phyloP scores from a whole-genome alignment of 2,797 vertebrate species.

The Limnodromus scolopaceus region DNA sequence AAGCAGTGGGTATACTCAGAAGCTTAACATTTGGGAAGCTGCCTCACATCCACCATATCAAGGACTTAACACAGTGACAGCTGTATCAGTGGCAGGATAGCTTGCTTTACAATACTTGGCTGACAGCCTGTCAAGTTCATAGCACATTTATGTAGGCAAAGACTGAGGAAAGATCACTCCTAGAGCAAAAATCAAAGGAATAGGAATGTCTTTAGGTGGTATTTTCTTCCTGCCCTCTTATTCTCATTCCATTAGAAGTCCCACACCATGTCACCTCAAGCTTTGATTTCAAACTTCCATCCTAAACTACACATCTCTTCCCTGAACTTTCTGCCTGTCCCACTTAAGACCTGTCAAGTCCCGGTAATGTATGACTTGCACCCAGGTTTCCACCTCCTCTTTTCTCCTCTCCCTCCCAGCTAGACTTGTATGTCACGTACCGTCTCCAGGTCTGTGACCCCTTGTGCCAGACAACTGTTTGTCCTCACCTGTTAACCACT shows the following conservation, averaged over 20 bases:
- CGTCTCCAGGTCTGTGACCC: neutral
- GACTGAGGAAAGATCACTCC: slow-evolving; percentile 50
- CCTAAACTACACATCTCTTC: neutral
- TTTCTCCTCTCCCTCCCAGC: neutral
- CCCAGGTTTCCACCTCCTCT: neutral
- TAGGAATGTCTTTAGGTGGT: neutral
- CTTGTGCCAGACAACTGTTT: neutral
- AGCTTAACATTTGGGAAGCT: neutral
- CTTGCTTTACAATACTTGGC: slow-evolving; percentile 6
- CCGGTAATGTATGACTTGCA: neutral
- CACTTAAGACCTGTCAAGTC: neutral
- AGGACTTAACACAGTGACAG: neutral
- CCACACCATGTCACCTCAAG: neutral
- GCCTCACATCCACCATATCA: slow-evolving; percentile 3
- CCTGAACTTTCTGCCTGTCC: neutral
- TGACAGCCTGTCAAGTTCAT: slow-evolving; percentile 49
- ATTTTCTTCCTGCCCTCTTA: neutral
- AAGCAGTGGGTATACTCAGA: neutral
- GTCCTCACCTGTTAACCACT: neutral
- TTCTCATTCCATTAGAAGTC: neutral
- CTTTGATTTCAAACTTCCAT: neutral
- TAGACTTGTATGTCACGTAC: neutral
- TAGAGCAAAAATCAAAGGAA: slow-evolving; percentile 40
- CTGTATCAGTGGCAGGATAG: slow-evolving; percentile 29
- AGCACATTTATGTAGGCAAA: slow-evolving; percentile 16